These are phyloP conservation scores for Grallaria varia DNA, from an alignment of 2,113 vertebrate species.

Conservation along the genomic window DNA sequence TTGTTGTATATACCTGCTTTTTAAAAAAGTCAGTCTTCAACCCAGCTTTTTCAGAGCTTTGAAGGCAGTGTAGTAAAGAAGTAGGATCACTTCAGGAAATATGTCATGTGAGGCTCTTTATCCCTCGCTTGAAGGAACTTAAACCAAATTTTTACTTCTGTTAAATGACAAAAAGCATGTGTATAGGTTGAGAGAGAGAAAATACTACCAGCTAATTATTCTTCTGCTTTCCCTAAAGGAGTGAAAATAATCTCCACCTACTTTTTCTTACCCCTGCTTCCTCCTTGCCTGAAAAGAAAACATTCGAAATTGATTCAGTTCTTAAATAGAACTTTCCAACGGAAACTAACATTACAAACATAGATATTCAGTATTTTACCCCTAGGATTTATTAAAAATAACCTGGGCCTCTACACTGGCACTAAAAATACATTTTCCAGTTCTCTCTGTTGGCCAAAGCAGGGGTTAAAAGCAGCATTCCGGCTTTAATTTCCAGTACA, in stretches of 20 bases:
- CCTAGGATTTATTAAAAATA: slow-evolving; percentile 66
- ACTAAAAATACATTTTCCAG: slow-evolving; percentile 61
- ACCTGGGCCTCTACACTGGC: not conserved
- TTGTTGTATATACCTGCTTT: slow-evolving; percentile 60
- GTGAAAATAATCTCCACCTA: slow-evolving; percentile 41
- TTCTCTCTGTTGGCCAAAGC: slow-evolving; percentile 21
- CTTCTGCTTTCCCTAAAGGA: slow-evolving; percentile 18
- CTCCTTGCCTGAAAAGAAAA: slow-evolving; percentile 47
- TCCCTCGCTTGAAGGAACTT: slow-evolving; percentile 19
- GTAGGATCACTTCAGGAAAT: slow-evolving; percentile 60
- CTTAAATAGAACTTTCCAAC: slow-evolving; percentile 66
- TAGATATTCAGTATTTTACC: slow-evolving; percentile 64
- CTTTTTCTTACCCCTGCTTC: not conserved
- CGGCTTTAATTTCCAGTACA: slow-evolving; percentile 37
- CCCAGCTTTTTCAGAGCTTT: slow-evolving; percentile 8
- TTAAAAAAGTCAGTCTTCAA: slow-evolving; percentile 52
- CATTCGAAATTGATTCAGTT: slow-evolving; percentile 61
- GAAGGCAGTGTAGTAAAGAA: slow-evolving; percentile 42
- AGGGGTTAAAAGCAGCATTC: slow-evolving; percentile 50
- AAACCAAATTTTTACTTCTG: slow-evolving; percentile 19
- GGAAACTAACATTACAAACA: slow-evolving; percentile 64
- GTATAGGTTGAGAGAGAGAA: slow-evolving; percentile 1
- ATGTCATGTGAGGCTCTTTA: slow-evolving; percentile 17
- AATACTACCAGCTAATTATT: slow-evolving; percentile 14
- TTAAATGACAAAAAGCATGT: slow-evolving; percentile 38